These are phyloP conservation scores for Parnassius glacialis DNA, from an alignment of 2,888 invertebrate genomes.

Conservation along the genomic window DNA sequence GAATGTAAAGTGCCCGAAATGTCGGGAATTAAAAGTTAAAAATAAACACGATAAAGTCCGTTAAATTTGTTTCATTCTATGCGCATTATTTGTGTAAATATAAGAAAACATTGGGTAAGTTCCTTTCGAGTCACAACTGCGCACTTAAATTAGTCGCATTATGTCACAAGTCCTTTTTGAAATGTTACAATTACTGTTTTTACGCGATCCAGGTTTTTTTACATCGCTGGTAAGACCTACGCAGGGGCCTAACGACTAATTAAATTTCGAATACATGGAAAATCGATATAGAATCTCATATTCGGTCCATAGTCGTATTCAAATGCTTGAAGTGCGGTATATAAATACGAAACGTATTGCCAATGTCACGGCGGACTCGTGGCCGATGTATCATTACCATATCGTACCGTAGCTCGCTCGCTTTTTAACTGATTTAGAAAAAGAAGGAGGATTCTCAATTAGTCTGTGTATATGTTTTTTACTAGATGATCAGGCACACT, in stretches of 20 bases:
- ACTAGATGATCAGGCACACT: no score
- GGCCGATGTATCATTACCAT: neutral
- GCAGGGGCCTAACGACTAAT: neutral
- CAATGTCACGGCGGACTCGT: neutral
- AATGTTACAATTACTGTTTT: slow-evolving; percentile 8
- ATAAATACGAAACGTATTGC: slow-evolving; percentile 15
- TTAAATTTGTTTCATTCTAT: no score
- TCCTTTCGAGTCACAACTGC: no score
- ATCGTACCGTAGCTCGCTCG: neutral
- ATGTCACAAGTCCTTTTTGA: neutral
- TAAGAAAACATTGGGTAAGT: no score
- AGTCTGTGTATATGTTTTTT: no score
- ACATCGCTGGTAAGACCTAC: neutral
- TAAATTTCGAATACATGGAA: slow-evolving; percentile 6
- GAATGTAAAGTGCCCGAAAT: no score
- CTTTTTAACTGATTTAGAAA: neutral
- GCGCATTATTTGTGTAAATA: no score
- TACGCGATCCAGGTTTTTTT: slow-evolving; percentile 5
- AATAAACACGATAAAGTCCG: no score
- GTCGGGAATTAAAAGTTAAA: no score
- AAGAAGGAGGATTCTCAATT: no score
- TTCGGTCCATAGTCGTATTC: slow-evolving; percentile 28
- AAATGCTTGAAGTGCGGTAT: slow-evolving; percentile 43
- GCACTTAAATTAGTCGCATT: no score
- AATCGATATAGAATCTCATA: neutral